Percentiles rank a stretch among this genome's conserved stretches.
Evolutionary conservation across 2,113 vertebrate genomes (phyloP).

Genomic region (Lonchura striata): DNA sequence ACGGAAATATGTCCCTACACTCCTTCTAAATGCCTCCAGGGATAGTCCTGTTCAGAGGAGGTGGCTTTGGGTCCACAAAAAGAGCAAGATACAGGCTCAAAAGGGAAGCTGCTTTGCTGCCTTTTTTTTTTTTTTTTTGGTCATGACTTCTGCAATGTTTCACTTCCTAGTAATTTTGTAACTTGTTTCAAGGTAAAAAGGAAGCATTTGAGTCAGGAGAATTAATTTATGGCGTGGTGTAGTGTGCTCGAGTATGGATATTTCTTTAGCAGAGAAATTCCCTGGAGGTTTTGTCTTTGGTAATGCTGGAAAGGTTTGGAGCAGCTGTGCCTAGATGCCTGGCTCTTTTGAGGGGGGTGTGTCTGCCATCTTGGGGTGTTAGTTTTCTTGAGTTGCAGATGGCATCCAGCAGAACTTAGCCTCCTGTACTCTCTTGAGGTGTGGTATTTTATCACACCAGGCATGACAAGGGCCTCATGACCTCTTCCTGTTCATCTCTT

Average conservation of each 20-base stretch:
- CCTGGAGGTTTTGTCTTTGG: background rate
- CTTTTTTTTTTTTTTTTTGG: background rate
- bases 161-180: background rate
- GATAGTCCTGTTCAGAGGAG: background rate
- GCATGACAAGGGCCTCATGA: background rate
- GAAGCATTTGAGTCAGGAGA: background rate
- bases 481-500: background rate
- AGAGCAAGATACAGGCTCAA: background rate
- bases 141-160: background rate
- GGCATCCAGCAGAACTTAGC: background rate
- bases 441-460: background rate
- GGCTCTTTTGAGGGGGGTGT: background rate
- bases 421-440: background rate
- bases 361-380: background rate
- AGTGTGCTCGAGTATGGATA: fast-evolving
- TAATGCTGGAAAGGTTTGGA: background rate
- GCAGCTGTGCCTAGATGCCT: background rate
- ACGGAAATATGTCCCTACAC: fast-evolving
- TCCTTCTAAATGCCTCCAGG: background rate
- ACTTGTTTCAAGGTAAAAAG: background rate
- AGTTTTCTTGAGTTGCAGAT: background rate
- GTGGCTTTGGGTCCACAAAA: background rate
- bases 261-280: background rate
- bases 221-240: background rate
- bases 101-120: background rate